phyloP scores from a whole-genome alignment of 2,113 vertebrate genomes.

The Chloebia gouldiae region DNA sequence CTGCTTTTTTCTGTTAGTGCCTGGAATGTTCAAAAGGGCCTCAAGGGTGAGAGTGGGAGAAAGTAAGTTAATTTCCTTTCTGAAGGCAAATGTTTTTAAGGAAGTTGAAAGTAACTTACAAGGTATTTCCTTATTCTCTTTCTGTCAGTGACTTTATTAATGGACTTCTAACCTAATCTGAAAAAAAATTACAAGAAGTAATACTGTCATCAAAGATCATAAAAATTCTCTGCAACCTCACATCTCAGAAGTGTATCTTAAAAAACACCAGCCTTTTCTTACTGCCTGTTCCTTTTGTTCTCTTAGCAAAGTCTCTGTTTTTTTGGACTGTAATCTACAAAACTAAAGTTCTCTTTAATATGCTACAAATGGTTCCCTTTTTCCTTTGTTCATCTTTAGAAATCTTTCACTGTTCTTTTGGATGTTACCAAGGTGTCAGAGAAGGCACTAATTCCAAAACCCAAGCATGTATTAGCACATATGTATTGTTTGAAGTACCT shows the following conservation, averaged over 20 bases:
- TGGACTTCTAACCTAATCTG: neutral
- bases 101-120: slow-evolving; percentile 19
- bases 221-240: neutral
- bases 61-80: slow-evolving; percentile 56
- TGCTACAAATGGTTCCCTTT: neutral
- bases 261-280: neutral
- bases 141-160: neutral
- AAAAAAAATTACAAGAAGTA: neutral
- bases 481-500: neutral
- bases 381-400: neutral
- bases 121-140: slow-evolving; percentile 21
- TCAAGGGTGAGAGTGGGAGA: slow-evolving; percentile 48
- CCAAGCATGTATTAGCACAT: fast-evolving
- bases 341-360: neutral
- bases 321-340: neutral
- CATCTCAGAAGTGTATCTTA: neutral
- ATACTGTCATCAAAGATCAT: neutral
- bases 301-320: neutral
- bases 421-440: neutral
- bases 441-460: neutral
- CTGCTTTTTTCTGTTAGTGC: slow-evolving; percentile 21
- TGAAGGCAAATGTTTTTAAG: slow-evolving; percentile 30
- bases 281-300: neutral
- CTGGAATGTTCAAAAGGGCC: slow-evolving; percentile 39
- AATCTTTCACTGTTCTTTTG: neutral